Evolutionary conservation across 2,113 vertebrate species (phyloP).

Genomic region (Dromaius novaehollandiae): DNA sequence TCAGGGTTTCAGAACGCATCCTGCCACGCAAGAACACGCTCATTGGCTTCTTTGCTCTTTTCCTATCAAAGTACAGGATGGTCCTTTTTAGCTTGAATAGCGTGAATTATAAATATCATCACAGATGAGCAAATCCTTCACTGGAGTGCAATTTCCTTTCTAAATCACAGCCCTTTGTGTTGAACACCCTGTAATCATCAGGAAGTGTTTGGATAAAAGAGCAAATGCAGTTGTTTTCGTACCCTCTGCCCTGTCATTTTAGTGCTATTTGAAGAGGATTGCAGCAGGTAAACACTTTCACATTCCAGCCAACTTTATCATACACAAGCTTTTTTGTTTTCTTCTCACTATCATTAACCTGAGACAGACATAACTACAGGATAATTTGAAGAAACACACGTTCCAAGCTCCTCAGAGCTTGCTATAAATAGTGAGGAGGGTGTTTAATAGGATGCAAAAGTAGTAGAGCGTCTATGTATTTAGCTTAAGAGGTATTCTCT

Average conservation of each 20-base stretch:
- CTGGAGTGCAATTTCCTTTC: constrained; percentile 51
- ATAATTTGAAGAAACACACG: background rate
- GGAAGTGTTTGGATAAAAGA: constrained; percentile 42
- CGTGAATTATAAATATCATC: constrained; percentile 51
- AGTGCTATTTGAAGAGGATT: constrained; percentile 52
- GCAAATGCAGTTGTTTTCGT: constrained; percentile 51
- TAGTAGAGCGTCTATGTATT: background rate
- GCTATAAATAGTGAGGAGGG: background rate
- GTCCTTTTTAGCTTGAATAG: background rate
- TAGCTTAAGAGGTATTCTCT: background rate
- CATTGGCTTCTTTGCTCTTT: background rate
- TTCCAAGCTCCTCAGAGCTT: background rate
- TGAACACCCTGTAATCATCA: constrained; percentile 46
- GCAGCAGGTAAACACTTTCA: constrained; percentile 56
- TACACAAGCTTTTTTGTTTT: background rate
- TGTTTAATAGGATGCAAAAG: background rate
- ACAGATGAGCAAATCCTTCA: constrained; percentile 50
- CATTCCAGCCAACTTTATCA: background rate
- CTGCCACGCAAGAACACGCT: background rate
- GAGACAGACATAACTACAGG: background rate
- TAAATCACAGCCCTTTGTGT: constrained; percentile 53
- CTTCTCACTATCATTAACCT: background rate
- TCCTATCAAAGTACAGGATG: background rate
- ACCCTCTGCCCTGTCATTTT: constrained; percentile 61
- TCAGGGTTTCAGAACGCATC: background rate